Evolutionary conservation across 2,797 vertebrate genomes (phyloP).

Genomic region (Morus bassanus): DNA sequence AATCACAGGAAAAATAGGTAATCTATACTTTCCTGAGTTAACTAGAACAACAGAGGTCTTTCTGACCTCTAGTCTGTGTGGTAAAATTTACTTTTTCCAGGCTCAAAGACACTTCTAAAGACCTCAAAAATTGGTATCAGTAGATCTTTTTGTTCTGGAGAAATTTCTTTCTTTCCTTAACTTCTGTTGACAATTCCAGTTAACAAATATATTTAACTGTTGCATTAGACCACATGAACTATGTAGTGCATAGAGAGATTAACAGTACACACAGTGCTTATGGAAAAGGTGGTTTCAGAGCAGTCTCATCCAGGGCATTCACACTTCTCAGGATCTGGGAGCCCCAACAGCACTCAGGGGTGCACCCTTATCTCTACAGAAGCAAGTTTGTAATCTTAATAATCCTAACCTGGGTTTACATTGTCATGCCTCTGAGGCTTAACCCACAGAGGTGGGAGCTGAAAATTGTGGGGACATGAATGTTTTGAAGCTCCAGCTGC

Average conservation of each 20-base stretch:
- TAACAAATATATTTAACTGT: neutral
- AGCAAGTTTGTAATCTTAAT: neutral
- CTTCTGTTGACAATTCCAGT: neutral
- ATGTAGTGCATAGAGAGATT: neutral
- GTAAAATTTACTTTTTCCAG: neutral
- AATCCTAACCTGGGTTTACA: neutral
- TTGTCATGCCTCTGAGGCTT: neutral
- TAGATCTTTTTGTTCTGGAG: neutral
- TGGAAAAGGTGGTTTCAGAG: neutral
- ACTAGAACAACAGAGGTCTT: neutral
- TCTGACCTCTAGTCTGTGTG: neutral
- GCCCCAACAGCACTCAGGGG: neutral
- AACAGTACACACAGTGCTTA: neutral
- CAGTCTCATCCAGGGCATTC: neutral
- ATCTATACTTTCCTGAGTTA: neutral
- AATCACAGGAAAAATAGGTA: neutral
- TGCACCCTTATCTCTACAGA: neutral
- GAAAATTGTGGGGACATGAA: neutral
- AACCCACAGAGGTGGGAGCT: no score
- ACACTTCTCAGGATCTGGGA: neutral
- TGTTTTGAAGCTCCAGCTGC: neutral
- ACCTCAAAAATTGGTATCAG: neutral
- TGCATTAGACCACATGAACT: neutral
- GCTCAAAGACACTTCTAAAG: neutral
- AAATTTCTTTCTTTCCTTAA: neutral